A percentile compares a stretch with the other conserved stretches of the same genome.
Conservation (phyloP, 2,113 vertebrate species). For the Pituophis catenifer region DNA sequence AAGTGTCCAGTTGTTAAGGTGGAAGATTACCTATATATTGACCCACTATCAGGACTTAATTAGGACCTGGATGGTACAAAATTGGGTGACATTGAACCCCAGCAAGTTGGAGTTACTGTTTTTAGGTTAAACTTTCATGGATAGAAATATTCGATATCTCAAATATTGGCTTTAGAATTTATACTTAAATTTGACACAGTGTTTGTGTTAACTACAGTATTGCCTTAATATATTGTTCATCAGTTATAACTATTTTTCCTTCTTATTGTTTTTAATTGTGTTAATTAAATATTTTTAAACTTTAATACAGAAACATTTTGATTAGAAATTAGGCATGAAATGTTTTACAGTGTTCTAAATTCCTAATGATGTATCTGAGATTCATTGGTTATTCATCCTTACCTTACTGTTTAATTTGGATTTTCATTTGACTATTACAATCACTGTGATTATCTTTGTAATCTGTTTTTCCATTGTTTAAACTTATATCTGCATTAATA, state of each 20-base stretch:
- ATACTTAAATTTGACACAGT: not conserved
- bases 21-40: too few species aligned
- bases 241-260: too few species aligned
- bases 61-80: not conserved
- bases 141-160: not conserved
- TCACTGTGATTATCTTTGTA: not conserved
- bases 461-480: not conserved
- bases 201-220: not conserved
- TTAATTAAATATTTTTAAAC: not conserved
- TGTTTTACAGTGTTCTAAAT: not conserved
- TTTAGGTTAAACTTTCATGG: not conserved
- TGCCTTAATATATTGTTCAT: too few species aligned
- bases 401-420: not conserved
- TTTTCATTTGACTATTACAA: not conserved
- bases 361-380: not conserved
- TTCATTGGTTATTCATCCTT: not conserved
- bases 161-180: not conserved
- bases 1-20: too few species aligned
- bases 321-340: not conserved
- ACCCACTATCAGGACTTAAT: too few species aligned
- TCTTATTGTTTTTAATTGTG: too few species aligned
- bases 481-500: not conserved
- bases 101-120: not conserved
- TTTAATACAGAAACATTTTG: not conserved
- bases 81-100: not conserved